Conservation (phyloP, 2,888 invertebrate genomes). For the Halictus quadricinctus region DNA sequence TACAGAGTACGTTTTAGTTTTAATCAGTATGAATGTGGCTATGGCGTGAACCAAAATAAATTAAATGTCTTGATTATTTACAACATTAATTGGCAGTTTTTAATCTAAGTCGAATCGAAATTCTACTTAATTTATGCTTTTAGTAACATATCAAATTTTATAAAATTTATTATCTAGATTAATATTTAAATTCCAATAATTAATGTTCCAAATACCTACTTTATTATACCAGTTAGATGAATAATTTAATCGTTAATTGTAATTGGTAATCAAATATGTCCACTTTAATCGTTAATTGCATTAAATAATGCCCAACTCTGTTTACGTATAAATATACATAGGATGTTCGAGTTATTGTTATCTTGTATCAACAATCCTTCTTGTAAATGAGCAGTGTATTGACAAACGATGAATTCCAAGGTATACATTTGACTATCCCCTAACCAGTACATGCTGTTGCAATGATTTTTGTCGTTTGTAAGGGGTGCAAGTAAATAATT, state of each 20-base stretch:
- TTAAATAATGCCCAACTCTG: not conserved
- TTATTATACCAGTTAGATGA: not conserved
- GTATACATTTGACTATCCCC: not conserved
- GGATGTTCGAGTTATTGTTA: not conserved
- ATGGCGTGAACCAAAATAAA: no score
- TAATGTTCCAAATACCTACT: not conserved
- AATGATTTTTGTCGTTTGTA: not conserved
- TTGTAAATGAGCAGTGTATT: not conserved
- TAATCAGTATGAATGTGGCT: no score
- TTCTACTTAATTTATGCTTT: no score
- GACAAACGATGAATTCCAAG: no score
- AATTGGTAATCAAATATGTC: not conserved
- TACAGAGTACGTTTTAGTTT: no score
- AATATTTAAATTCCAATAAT: not conserved
- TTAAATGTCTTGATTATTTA: no score
- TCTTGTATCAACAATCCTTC: not conserved
- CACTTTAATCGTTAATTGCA: not conserved
- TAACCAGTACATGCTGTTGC: not conserved
- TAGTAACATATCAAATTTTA: no score
- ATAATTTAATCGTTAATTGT: not conserved
- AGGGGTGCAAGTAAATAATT: not conserved
- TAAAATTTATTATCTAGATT: not conserved
- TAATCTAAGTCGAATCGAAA: no score
- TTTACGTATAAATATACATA: slow-evolving; percentile 3
- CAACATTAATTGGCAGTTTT: no score